A percentile compares a stretch with the other conserved stretches of the same genome.
These are phyloP conservation scores for Bubalus kerabau DNA, from an alignment of 2,113 vertebrate species.

Conservation along the genomic window DNA sequence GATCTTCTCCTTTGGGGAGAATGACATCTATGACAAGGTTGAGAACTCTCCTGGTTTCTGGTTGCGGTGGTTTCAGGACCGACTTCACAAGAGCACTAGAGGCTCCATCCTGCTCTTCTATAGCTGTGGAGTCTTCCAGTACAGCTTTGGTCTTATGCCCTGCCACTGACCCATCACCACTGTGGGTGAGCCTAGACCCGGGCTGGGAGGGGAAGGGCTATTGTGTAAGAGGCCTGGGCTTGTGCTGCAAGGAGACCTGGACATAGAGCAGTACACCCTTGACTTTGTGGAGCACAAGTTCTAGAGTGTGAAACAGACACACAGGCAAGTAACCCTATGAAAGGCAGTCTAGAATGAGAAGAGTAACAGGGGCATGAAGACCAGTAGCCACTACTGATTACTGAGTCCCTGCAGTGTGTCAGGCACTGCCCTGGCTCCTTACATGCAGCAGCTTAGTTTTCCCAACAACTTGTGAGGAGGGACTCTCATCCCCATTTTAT, in stretches of 20 bases:
- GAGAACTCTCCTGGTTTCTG: constrained; percentile 85
- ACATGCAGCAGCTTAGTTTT: not conserved
- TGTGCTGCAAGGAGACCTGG: not conserved
- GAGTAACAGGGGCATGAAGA: not conserved
- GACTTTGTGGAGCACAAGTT: not conserved
- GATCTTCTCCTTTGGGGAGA: constrained; percentile 94
- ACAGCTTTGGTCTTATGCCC: constrained; percentile 91
- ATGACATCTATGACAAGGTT: constrained; percentile 90
- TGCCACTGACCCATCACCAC: constrained; percentile 90
- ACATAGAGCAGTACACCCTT: not conserved
- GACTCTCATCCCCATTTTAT: not conserved
- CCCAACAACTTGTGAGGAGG: not conserved
- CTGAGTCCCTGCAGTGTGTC: not conserved
- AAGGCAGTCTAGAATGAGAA: not conserved
- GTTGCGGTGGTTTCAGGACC: constrained; percentile 85
- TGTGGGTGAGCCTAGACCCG: constrained; percentile 81
- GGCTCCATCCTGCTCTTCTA: constrained; percentile 92
- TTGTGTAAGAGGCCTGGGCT: not conserved
- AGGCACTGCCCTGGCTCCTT: not conserved
- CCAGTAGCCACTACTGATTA: not conserved
- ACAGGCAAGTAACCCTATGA: not conserved
- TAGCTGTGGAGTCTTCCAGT: constrained; percentile 92
- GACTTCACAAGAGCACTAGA: constrained; percentile 88
- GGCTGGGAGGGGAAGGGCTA: fast-evolving
- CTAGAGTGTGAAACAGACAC: not conserved